Evolutionary conservation across 2,113 vertebrate species (phyloP), one percentile per base, ranked within the genome.

Genomic region (Phoenicopterus ruber): DNA sequence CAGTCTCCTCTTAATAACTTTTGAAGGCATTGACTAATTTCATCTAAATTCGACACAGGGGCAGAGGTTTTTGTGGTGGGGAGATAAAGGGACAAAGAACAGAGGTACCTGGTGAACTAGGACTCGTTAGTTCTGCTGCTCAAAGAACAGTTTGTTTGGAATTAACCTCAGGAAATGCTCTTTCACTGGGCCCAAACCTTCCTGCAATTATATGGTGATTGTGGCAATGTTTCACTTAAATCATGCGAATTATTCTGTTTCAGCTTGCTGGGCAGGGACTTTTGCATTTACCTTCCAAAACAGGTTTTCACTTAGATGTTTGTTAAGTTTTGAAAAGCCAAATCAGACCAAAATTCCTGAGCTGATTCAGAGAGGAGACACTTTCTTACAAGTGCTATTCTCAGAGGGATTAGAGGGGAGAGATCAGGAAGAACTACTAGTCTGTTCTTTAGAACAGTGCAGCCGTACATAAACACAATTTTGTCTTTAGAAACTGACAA

Each of bases 21-120:
- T 40, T 40, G 78, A 80, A 91, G 82, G 34, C 73, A 82, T 91
- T 87, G 70, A 77, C 84, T 91, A 82, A 92, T 93, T 94, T 90
- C 57, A 69, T 76, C 66, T 69, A 36, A 46, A 5, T 94, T 93
- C 85, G 74, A 85, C 62, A 59, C 52, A 44, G 57, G 26, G 16
- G 20, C 62, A 65, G 84, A 91, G 91, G 78, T 82, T 95, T 88
- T 52, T 82, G 90, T 96, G 91, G 89, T 65, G 57, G 46, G 32
- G 31, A 91, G 77, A 61, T 76, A 21, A 92, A 94, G 91, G 93
- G 81, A 89, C 93, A 69, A 76, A 90, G 86, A 82, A 93, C 81
- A 76, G 78, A 91, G 25, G 28, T 47, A 44, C 70, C 28, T 3
- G 0, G 17, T 85, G 74, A 85, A 50, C 52, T 62, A 29, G 76